Evolutionary conservation across 30 jellyfish, hydroid and myxozoan genomes (phyloP), one percentile per base, ranked within the genome.

Genomic region (Aurelia aurita complex sp. Pacific): DNA sequence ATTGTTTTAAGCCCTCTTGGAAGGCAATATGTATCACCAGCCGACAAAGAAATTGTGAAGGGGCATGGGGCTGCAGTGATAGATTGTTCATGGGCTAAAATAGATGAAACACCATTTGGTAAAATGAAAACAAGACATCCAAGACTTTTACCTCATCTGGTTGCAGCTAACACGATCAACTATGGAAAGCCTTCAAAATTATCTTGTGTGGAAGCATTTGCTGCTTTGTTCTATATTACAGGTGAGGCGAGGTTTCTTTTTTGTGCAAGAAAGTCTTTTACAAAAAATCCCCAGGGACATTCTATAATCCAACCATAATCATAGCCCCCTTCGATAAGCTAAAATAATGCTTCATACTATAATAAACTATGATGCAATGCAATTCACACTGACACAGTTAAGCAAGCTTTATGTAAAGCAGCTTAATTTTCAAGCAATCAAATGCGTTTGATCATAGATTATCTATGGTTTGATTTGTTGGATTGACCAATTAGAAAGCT

Each of bases 71-170:
- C 87, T 33, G 97, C 97, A 4, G 99, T 96, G 13, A 84, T 96
- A 43, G 99, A 96, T 38, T 96, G 99, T 62, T 96, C 99, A 42
- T 96, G 99, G 99, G 99, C 99, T 32, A 76, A 83, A 71, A 53
- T 96, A 34, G 79, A 76, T n/a, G 93, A 91, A 4, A 90, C 97
- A 9, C 99, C 99, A 38, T 91, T 96, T 69, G 67, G 83, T 60
- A 90, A 81, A 73, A 87, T 90, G 97, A 80, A 82, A 62, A 73
- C 97, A 7, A 67, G 79, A 29, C 70, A 69, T 69, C 93, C 97
- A 57, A 81, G 99, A 46, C 87, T 96, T 52, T 74, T 96, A 36
- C 99, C 99, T 19, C 97, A 96, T 79, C 43, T 96, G 81, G 62
- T 96, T 55, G 99, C 99, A 11, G 98, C 97, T 9, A 96, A 90